Conservation (phyloP, 1,140 invertebrate genomes). For the Listronotus oregonensis region DNA sequence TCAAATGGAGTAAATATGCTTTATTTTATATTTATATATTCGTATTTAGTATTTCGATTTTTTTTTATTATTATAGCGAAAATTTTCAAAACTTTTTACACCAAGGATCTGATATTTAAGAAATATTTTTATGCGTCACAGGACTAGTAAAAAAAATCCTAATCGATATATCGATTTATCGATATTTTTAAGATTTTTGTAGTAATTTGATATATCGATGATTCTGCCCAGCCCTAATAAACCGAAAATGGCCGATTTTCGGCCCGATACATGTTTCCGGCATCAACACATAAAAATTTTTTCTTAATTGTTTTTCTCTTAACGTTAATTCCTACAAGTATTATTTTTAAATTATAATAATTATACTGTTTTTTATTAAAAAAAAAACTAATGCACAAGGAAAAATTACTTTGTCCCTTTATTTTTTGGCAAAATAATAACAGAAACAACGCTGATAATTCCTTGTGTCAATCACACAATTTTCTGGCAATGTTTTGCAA, state of each 20-base stretch:
- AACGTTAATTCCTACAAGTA: constrained; percentile 4
- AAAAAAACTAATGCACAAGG: constrained; percentile 6
- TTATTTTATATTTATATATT: constrained; percentile 26
- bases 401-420: neutral
- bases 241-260: too few relatives aligned
- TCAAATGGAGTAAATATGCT: constrained; percentile 36
- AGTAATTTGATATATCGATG: too few relatives aligned
- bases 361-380: constrained; percentile 6
- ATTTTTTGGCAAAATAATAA: neutral
- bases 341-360: constrained; percentile 3
- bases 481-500: too few relatives aligned
- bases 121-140: constrained; percentile 17
- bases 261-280: too few relatives aligned
- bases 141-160: too few relatives aligned
- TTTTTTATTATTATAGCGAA: constrained; percentile 11
- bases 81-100: constrained; percentile 32
- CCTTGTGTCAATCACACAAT: neutral
- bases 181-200: too few relatives aligned
- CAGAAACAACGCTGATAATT: neutral
- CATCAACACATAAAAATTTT: neutral
- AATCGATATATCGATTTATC: too few relatives aligned
- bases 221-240: too few relatives aligned
- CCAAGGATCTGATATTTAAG: constrained; percentile 19
- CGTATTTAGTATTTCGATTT: constrained; percentile 32
- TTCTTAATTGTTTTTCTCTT: neutral